Evolutionary conservation across 2,888 invertebrate species (phyloP), one percentile per base, ranked within the genome.

Genomic region (Prosopocoilus inquinatus): DNA sequence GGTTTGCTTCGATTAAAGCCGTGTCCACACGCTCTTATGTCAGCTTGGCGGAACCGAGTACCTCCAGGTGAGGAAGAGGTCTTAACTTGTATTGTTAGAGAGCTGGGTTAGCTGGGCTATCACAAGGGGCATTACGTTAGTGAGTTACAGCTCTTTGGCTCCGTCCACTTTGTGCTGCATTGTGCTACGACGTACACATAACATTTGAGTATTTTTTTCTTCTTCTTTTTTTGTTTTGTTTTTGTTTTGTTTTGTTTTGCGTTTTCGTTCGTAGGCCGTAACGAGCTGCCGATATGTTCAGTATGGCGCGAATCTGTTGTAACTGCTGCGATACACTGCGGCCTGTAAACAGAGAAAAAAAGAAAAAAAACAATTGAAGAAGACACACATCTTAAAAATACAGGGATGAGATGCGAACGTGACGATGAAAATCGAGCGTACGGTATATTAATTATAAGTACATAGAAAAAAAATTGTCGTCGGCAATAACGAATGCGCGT

Each of bases 291-390:
- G 75, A 74, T 75, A 74, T 75, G 74, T 78, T 85, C 84, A 95
- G 80, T 95, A 95, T 73, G 94, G 94, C 79, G 94, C 87, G 81
- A 94, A 95, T 81, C 94, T 87, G 84, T 94, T 94, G 86, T 93
- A 94, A 70, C 93, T 91, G 79, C 94, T 91, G 81, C 94, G 87
- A 80, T 94, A 94, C 71, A 94, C 91, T 67, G 94, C 91, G 75
- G 94, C 90, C 94, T 94, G n/a, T n/a, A n/a, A n/a, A n/a, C n/a
- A n/a, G n/a, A n/a, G 82, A 28, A 28, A 28, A 28, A 3, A 20
- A 20, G 5, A 20, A 20, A 20, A 3, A 4, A 28, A 4, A 28
- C 20, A 28, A 28, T n/a, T n/a, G n/a, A n/a, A n/a, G n/a, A n/a
- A n/a, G n/a, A n/a, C n/a, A n/a, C n/a, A n/a, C n/a, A n/a, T n/a